Percentiles rank a stretch among this genome's conserved stretches.
phyloP scores from a whole-genome alignment of 2,113 vertebrate species.

The Turnix velox region DNA sequence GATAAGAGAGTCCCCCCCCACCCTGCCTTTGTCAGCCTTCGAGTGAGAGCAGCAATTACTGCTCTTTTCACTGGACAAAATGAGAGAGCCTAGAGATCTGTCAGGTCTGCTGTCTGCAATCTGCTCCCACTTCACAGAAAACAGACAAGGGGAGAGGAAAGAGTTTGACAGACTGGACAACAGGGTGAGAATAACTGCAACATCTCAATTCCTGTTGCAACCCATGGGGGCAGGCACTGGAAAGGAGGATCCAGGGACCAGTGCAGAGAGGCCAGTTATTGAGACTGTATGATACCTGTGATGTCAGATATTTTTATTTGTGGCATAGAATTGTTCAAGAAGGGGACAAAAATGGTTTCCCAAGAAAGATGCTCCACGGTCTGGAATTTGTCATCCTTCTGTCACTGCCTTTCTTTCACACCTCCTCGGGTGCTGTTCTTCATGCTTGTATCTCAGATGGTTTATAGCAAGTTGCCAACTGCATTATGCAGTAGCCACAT shows the following conservation, averaged over 20 bases:
- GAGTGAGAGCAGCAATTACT: neutral
- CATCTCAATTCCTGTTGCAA: neutral
- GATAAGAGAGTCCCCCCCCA: neutral
- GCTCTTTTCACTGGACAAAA: neutral
- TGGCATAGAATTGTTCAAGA: neutral
- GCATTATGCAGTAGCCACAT: rapidly evolving
- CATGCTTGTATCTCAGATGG: too few species aligned
- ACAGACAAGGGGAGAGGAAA: neutral
- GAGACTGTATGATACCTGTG: rapidly evolving
- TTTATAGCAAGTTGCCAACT: neutral
- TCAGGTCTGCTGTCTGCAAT: neutral
- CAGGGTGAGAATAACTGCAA: neutral
- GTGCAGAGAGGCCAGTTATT: neutral
- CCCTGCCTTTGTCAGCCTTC: neutral
- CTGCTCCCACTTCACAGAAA: neutral
- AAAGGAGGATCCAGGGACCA: rapidly evolving
- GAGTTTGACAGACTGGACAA: neutral
- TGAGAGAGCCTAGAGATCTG: neutral
- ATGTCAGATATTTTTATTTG: neutral
- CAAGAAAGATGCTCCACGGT: neutral
- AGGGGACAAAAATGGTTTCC: neutral
- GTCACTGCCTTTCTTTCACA: too few species aligned
- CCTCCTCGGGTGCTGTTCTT: neutral
- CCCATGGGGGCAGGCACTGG: neutral
- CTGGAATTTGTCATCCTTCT: neutral